Evolutionary conservation across 2,888 invertebrate species (phyloP), one percentile per base, ranked within the genome.

Genomic region (Stomorhina lunata): DNA sequence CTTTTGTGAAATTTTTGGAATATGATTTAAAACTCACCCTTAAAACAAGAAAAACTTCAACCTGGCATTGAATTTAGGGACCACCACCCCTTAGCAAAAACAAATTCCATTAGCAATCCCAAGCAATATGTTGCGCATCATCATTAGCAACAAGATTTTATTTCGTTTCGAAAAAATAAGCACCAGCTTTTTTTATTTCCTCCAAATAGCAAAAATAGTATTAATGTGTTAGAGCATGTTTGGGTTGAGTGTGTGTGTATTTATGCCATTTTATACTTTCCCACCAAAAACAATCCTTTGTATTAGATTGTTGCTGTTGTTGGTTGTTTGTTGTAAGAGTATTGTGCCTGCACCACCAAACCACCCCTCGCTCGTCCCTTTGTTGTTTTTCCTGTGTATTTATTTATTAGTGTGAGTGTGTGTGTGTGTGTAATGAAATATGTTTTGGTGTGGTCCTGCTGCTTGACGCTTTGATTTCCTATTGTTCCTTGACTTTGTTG

Each of bases 91-190:
- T 69, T 78, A 69, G 71, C 17, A 15, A n/a, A 45, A 37, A 59
- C 50, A 71, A 50, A 69, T 72, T 57, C 32, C 61, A 69, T 71
- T 53, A 69, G 15, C 40, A 59, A n/a, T 75, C 59, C 73, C 76
- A 69, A 63, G 20, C 84, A 81, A 84, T 84, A 84, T 84, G 84
- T 81, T 84, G 84, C 84, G 80, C 84, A 84, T 84, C 84, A 84
- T 73, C 81, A 84, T 73, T 78, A 84, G 81, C 83, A 81, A 77
- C 78, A 84, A 77, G 72, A 83, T 79, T 82, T 78, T 75, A 76
- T 68, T 75, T 79, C 75, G 71, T 66, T 75, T n/a, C n/a, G n/a
- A n/a, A n/a, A n/a, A n/a, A n/a, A n/a, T 65, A 82, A 83, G 53
- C 83, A 84, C 78, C 83, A 59, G 77, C 76, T 77, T 81, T 80